Evolutionary conservation across 2,888 invertebrate species (phyloP), one percentile per base, ranked within the genome.

Genomic region (Papilio protenor): DNA sequence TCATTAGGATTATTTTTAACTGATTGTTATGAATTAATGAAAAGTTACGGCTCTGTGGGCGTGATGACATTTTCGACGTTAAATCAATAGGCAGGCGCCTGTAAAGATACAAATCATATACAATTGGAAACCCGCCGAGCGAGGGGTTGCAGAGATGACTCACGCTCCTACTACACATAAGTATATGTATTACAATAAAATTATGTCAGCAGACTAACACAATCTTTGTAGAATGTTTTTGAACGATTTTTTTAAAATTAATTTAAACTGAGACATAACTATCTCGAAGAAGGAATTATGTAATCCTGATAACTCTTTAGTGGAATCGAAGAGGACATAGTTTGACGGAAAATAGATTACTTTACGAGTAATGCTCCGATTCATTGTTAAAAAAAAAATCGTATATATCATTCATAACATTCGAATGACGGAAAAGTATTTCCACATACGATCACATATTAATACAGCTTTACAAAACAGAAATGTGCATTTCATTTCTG

Each of bases 31-130:
- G 12, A 69, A 45, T 72, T 72, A 12, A 49, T 11, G n/a, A 33
- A 14, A n/a, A 14, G 18, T 2, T 11, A 27, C 11, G 40, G 10
- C 23, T 47, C 33, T 49, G 11, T 47, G 57, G 64, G 64, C n/a
- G 18, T 49, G 11, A 64, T 47, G 64, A 72, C 72, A 40, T 55
- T 66, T 52, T 69, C 45, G 66, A 69, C 71, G 27, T 64, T 66
- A 77, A 73, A 77, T 77, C 77, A 66, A 77, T 77, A 77, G 27
- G 40, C 64, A 52, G 72, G 73, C 64, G 73, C 61, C 77, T 72
- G 77, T 64, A 73, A 66, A 71, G 73, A 64, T 76, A 52, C 71
- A 72, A 77, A 72, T 64, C 52, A 73, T 45, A 45, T 73, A 64
- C 55, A 55, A 77, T 77, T 59, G 70, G 16, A 71, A 49, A 10